Evolutionary conservation across 2,888 invertebrate species (phyloP).

Genomic region (Toxonevra muliebris): DNA sequence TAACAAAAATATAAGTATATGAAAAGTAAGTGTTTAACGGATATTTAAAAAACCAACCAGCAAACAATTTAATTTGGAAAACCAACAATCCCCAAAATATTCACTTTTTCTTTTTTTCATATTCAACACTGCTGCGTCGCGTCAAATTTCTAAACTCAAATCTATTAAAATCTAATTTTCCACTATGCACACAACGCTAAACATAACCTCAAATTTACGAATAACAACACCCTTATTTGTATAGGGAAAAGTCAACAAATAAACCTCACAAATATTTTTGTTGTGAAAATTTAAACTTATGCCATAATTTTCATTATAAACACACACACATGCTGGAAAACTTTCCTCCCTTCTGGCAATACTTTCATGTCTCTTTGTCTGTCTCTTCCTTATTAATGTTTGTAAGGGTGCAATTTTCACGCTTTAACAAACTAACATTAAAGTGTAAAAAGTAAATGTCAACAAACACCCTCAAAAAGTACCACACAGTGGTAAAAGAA

Average conservation of each 20-base stretch:
- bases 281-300: background rate
- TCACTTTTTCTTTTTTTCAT: no score
- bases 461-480: background rate
- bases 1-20: background rate
- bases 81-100: no score
- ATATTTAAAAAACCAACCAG: no score
- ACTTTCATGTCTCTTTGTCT: no score
- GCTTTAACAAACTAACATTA: constrained; percentile 24
- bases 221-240: background rate
- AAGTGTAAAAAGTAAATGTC: background rate
- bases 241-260: background rate
- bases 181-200: background rate
- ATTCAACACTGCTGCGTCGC: background rate
- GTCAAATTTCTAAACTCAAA: background rate
- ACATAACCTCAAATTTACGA: constrained; percentile 18
- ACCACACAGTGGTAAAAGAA: background rate
- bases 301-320: background rate
- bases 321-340: background rate
- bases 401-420: constrained; percentile 20
- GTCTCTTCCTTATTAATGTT: no score
- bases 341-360: no score
- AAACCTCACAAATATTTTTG: constrained; percentile 3
- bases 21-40: no score
- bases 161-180: constrained; percentile 25
- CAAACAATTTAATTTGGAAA: no score